Evolutionary conservation across 1,140 invertebrate genomes (phyloP).

Genomic region (Mercenaria mercenaria): DNA sequence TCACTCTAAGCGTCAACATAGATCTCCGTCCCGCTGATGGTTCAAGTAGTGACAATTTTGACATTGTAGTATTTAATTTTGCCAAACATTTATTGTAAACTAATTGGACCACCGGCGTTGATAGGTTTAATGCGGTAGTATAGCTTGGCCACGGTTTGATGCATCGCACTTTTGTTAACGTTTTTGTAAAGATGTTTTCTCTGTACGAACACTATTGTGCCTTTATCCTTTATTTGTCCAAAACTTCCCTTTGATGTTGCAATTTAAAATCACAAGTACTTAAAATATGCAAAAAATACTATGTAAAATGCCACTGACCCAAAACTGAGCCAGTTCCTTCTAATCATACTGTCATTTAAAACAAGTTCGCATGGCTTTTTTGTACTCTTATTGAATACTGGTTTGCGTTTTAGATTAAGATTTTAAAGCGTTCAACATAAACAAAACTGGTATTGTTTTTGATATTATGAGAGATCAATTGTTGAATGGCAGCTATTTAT

Average conservation of each 20-base stretch:
- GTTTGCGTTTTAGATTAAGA: too few species aligned
- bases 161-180: constrained; percentile 14
- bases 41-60: constrained; percentile 59
- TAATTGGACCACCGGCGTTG: constrained; percentile 64
- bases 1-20: constrained; percentile 24
- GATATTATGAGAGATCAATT: too few species aligned
- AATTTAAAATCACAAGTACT: constrained; percentile 26
- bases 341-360: background rate
- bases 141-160: background rate
- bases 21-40: background rate
- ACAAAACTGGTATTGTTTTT: too few species aligned
- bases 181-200: constrained; percentile 15
- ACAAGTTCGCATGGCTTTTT: too few species aligned
- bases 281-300: background rate
- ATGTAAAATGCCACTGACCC: background rate
- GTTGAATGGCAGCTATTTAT: too few species aligned
- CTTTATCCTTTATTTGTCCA: background rate
- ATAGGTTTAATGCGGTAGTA: background rate
- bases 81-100: constrained; percentile 49
- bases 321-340: background rate
- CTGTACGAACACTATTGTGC: constrained; percentile 24
- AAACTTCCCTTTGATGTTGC: constrained; percentile 14
- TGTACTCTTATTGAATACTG: too few species aligned
- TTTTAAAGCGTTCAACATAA: too few species aligned
- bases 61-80: constrained; percentile 65